These are phyloP conservation scores for Oscheius sp. DNA, from an alignment of 2,888 invertebrate species.

Conservation along the genomic window DNA sequence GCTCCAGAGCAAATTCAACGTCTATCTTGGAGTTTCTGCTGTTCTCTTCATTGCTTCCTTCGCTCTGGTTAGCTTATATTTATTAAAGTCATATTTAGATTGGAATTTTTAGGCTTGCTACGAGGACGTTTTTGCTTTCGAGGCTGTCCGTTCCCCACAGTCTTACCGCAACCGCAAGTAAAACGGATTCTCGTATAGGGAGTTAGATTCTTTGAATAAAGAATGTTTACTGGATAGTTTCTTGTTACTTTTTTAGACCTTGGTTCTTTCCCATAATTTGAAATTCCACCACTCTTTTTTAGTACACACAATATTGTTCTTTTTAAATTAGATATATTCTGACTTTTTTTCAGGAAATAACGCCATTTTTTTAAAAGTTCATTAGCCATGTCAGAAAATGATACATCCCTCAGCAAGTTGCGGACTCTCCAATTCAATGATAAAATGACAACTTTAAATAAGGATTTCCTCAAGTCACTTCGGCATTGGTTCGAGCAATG, in stretches of 20 bases:
- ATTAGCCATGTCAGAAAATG: neutral
- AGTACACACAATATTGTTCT: neutral
- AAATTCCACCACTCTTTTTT: neutral
- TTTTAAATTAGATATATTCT: neutral
- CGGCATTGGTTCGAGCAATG: slow-evolving; percentile 28
- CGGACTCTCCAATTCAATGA: slow-evolving; percentile 16
- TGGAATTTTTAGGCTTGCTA: slow-evolving; percentile 43
- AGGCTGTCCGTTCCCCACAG: slow-evolving; percentile 53
- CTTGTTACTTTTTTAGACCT: neutral
- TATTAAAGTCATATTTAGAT: neutral
- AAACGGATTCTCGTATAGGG: neutral
- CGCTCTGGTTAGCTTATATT: slow-evolving; percentile 26
- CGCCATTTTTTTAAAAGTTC: neutral
- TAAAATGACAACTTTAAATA: slow-evolving; percentile 22
- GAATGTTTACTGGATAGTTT: neutral
- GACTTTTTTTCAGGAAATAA: neutral
- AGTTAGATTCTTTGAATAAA: slow-evolving; percentile 21
- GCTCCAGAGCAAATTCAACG: slow-evolving; percentile 62
- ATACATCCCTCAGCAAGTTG: slow-evolving; percentile 13
- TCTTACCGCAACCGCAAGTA: slow-evolving; percentile 58
- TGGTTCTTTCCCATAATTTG: neutral
- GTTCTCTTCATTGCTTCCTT: slow-evolving; percentile 34
- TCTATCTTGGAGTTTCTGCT: slow-evolving; percentile 49
- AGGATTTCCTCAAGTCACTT: slow-evolving; percentile 25
- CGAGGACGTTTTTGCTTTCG: slow-evolving; percentile 51